These are phyloP conservation scores for Lepidotrigona ventralis DNA, from an alignment of 1,140 invertebrate species.

Conservation along the genomic window DNA sequence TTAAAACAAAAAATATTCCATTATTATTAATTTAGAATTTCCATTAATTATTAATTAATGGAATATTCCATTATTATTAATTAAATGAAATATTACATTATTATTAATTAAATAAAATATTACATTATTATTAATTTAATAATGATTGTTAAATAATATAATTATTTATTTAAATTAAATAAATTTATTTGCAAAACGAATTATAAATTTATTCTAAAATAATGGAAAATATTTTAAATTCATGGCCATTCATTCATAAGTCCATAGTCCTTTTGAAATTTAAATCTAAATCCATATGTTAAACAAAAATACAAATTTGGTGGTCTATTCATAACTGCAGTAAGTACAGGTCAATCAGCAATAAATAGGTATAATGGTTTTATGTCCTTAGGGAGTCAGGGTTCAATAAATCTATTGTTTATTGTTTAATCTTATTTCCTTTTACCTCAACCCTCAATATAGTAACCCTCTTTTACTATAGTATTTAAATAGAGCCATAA, in stretches of 20 bases:
- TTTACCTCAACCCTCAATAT: background rate
- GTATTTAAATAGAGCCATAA: background rate
- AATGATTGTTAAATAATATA: background rate
- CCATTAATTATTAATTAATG: background rate
- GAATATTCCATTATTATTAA: background rate
- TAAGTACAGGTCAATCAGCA: background rate
- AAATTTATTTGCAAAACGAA: background rate
- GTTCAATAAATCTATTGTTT: conserved; percentile 29
- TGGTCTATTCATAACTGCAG: background rate
- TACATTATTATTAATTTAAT: background rate
- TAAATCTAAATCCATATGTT: background rate
- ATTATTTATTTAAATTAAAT: background rate
- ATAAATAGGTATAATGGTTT: background rate
- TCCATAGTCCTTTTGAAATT: too few species aligned
- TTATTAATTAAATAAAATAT: background rate
- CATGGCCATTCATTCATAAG: too few species aligned
- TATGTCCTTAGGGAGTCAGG: background rate
- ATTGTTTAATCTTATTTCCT: conserved; percentile 3
- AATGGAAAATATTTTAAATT: too few species aligned
- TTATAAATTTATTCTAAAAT: background rate
- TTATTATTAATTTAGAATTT: background rate
- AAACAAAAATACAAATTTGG: background rate
- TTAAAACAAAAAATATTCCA: conserved; percentile 13
- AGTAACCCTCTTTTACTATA: too few species aligned
- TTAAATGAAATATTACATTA: background rate